phyloP scores from a whole-genome alignment of 2,797 vertebrate genomes.

The Hydrocynus forskahlii region DNA sequence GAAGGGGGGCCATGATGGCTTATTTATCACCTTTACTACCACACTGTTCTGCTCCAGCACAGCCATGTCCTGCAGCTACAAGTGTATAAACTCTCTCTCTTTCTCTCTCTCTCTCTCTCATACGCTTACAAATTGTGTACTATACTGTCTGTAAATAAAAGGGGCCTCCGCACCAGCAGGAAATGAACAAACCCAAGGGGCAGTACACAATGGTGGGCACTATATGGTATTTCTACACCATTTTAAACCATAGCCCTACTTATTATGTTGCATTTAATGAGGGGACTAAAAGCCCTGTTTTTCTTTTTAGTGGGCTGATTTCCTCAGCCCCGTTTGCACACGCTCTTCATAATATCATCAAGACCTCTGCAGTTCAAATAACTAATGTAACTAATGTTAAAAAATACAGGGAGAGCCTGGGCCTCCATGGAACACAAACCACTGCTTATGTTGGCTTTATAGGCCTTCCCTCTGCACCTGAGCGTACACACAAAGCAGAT shows the following conservation, averaged over 20 bases:
- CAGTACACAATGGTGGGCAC: slow-evolving; percentile 43
- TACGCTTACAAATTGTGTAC: slow-evolving; percentile 13
- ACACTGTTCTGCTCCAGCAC: slow-evolving; percentile 8
- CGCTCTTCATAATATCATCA: not conserved
- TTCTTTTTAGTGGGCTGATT: slow-evolving; percentile 28
- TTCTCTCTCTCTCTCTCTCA: not conserved
- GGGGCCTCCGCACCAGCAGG: slow-evolving; percentile 36
- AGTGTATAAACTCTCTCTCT: not conserved
- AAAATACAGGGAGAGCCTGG: slow-evolving; percentile 1
- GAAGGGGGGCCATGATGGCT: slow-evolving; percentile 25
- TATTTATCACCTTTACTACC: slow-evolving; percentile 44
- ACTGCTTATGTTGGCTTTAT: slow-evolving; percentile 23
- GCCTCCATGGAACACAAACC: slow-evolving; percentile 7
- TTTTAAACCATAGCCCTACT: slow-evolving; percentile 42
- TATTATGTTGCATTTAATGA: slow-evolving; percentile 47
- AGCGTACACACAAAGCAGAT: slow-evolving; percentile 38
- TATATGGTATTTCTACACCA: slow-evolving; percentile 38
- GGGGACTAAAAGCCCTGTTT: slow-evolving; percentile 26
- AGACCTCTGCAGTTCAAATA: slow-evolving; percentile 16
- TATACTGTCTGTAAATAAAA: slow-evolving; percentile 44
- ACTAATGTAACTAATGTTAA: slow-evolving; percentile 22
- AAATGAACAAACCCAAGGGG: slow-evolving; percentile 52
- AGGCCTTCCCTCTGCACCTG: slow-evolving; percentile 39
- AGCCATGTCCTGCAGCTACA: slow-evolving; percentile 17
- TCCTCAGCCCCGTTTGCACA: slow-evolving; percentile 24